Evolutionary conservation across 1,140 invertebrate genomes (phyloP).

Genomic region (Meteorus sp.): DNA sequence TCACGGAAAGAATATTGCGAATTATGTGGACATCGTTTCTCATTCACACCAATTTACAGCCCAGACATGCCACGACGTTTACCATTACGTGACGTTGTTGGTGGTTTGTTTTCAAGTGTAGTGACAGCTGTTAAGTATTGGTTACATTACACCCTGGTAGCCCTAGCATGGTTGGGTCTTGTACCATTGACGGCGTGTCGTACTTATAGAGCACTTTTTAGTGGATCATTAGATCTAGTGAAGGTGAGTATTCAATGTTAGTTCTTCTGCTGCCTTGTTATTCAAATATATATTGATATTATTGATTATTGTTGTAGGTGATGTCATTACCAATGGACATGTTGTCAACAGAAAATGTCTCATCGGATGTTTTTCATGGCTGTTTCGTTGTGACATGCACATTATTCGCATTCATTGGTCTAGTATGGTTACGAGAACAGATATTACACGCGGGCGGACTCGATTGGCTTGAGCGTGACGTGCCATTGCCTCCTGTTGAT

Average conservation of each 20-base stretch:
- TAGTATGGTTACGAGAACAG: conserved; percentile 97
- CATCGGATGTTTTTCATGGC: conserved; percentile 92
- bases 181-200: conserved; percentile 96
- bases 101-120: conserved; percentile 86
- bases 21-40: conserved; percentile 95
- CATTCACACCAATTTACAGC: conserved; percentile 98
- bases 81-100: conserved; percentile 86
- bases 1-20: conserved; percentile 99
- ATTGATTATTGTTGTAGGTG: conserved; percentile 50
- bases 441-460: conserved; percentile 96
- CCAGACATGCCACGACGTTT: conserved; percentile 97
- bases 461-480: conserved; percentile 85
- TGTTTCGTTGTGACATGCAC: conserved; percentile 97
- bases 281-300: neutral
- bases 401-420: conserved; percentile 92
- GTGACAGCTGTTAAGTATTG: conserved; percentile 92
- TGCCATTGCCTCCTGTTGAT: conserved; percentile 48
- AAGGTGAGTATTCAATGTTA: conserved; percentile 40
- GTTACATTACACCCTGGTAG: conserved; percentile 95
- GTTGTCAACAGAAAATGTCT: conserved; percentile 89
- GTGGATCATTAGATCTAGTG: conserved; percentile 81
- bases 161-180: conserved; percentile 95
- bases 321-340: conserved; percentile 89
- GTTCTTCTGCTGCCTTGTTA: neutral
- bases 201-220: conserved; percentile 91